Conservation (phyloP, 2,888 invertebrate genomes). For the Nephrotoma guestfalica region DNA sequence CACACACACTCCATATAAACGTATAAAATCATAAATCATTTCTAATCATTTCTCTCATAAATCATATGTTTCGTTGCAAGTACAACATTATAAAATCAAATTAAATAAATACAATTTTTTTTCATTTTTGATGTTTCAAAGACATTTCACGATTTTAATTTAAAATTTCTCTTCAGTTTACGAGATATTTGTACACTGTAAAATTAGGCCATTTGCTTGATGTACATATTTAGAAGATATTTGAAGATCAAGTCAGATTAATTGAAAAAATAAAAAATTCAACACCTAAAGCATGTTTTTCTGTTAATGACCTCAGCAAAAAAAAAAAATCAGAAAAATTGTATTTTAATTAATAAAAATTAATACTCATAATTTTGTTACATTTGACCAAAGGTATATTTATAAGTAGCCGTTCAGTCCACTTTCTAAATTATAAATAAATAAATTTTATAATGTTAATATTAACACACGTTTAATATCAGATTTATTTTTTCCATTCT, state of each 20-base stretch:
- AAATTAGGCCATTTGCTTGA: not conserved
- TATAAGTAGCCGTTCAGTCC: not conserved
- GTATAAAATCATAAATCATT: not conserved
- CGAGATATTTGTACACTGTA: not conserved
- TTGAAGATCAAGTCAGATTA: not conserved
- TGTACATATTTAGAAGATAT: not conserved
- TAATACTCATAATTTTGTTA: not conserved
- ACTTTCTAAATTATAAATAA: not conserved
- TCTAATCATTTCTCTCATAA: too few relatives aligned
- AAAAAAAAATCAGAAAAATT: not conserved
- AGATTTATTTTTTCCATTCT: not conserved
- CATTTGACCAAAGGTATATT: not conserved
- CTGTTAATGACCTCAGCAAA: not conserved
- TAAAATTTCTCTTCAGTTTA: not conserved
- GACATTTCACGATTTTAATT: not conserved
- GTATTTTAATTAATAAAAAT: not conserved
- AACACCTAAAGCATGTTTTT: not conserved
- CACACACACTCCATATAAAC: not conserved
- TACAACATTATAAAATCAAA: not conserved
- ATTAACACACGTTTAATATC: not conserved
- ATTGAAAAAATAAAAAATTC: not conserved
- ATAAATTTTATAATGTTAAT: not conserved
- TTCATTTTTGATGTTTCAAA: not conserved
- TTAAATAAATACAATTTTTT: not conserved
- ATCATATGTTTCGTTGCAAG: not conserved